Evolutionary conservation across 1,140 invertebrate species (phyloP), one percentile per base, ranked within the genome.

Genomic region (Dendrolimus punctatus): DNA sequence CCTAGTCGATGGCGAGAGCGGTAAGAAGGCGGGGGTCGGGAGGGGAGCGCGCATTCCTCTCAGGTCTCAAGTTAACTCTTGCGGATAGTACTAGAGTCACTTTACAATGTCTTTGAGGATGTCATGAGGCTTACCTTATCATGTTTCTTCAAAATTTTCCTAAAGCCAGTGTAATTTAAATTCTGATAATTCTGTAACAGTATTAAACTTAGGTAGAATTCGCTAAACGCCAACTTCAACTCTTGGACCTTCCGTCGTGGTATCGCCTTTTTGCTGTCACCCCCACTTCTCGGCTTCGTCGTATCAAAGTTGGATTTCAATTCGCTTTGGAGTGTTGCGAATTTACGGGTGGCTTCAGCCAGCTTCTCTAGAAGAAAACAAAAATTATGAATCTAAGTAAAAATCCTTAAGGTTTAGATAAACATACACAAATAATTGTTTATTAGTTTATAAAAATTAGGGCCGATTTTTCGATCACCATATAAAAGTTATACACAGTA

Each of bases 71-170:
- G n/a, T n/a, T n/a, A n/a, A n/a, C n/a, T n/a, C n/a, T n/a, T n/a
- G n/a, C n/a, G n/a, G n/a, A n/a, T n/a, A n/a, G n/a, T n/a, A 23
- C 3, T 23, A 23, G 23, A 23, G 23, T 23, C 3, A 3, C 23
- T 23, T 23, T 23, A 23, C 23, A 23, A 23, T 23, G 23, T 23
- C 3, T 23, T 23, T 23, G 23, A 23, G 23, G 23, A 1, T 3
- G 23, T 23, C 23, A 23, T 7, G 41, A 2, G 41, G 64, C 65
- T 70, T 87, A 99, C 95, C 91, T 99, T 99, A 86, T 99, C 99
- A 85, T 99, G 98, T 88, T 99, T 99, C 83, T 99, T 99, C n/a
- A 99, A 90, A 76, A 99, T 99, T 88, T 99, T 99, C 55, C 98
- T 91, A 88, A 99, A 99, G 0, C 99, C 99, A 8, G 98, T 99